phyloP scores from a whole-genome alignment of 2,797 vertebrate species.

The Oophaga sylvatica region DNA sequence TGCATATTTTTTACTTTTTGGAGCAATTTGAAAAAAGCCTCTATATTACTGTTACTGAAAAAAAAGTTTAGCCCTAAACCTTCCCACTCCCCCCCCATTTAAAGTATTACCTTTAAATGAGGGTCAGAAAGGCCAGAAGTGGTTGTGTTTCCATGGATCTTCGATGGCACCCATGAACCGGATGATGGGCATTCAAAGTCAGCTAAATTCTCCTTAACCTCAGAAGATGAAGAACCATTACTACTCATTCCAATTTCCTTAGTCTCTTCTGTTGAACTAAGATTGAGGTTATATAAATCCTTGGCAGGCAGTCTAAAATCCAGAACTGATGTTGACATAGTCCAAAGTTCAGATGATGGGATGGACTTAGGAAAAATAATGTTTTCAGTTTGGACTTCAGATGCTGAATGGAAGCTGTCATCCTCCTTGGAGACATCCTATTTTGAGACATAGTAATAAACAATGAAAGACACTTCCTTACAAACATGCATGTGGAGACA shows the following conservation, averaged over 20 bases:
- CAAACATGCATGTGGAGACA: not conserved
- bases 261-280: constrained; percentile 62
- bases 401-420: constrained; percentile 64
- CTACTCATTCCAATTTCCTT: not conserved
- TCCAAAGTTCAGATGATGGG: constrained; percentile 64
- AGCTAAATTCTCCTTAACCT: constrained; percentile 60
- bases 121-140: constrained; percentile 53
- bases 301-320: constrained; percentile 70
- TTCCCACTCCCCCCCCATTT: not conserved
- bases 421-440: constrained; percentile 74
- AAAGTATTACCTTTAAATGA: constrained; percentile 24
- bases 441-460: constrained; percentile 56
- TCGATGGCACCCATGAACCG: constrained; percentile 55
- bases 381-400: constrained; percentile 65
- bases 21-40: too few species aligned
- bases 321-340: constrained; percentile 64
- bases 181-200: constrained; percentile 65
- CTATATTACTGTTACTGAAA: too few species aligned
- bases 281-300: constrained; percentile 66
- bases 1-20: too few species aligned
- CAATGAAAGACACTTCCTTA: not conserved
- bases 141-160: constrained; percentile 56
- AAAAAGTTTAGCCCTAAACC: too few species aligned
- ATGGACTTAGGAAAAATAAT: constrained; percentile 64
- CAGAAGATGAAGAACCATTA: constrained; percentile 40